Conservation (phyloP, 2,797 vertebrate genomes). For the Peromyscus eremicus region DNA sequence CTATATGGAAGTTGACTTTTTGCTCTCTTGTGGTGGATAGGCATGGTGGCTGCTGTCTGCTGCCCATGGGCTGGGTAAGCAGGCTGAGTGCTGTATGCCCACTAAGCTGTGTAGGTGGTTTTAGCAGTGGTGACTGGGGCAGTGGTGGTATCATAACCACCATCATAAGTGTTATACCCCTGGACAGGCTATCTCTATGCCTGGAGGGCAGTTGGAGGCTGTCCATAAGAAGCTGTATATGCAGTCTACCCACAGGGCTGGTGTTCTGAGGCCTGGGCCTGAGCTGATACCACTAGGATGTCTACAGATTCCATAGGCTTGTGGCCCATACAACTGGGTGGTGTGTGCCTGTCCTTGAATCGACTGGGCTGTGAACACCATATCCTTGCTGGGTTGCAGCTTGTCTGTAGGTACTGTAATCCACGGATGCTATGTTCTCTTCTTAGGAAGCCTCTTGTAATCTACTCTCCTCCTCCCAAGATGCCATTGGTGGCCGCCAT, state of each 20-base stretch:
- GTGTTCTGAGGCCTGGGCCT: not conserved
- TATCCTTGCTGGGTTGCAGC: not conserved
- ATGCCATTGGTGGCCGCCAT: not conserved
- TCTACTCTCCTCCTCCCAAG: not conserved
- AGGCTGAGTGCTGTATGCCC: not conserved
- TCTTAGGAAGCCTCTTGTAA: not conserved
- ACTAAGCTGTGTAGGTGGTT: not conserved
- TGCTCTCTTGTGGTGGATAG: too few relatives aligned
- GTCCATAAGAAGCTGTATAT: not conserved
- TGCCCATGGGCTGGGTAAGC: not conserved
- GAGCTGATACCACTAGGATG: not conserved
- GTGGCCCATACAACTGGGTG: not conserved
- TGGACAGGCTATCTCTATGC: not conserved
- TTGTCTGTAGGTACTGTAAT: not conserved
- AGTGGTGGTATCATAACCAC: not conserved
- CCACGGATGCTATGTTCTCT: not conserved
- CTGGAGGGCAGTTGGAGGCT: not conserved
- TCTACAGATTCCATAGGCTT: not conserved
- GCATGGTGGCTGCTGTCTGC: not conserved
- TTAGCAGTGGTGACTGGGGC: not conserved
- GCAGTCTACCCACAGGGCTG: not conserved
- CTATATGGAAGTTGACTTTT: not conserved
- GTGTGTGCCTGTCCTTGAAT: too few relatives aligned
- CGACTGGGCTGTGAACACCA: not conserved
- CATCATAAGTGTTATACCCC: not conserved